phyloP scores from a whole-genome alignment of 2,113 vertebrate species.

The Carassius auratus region DNA sequence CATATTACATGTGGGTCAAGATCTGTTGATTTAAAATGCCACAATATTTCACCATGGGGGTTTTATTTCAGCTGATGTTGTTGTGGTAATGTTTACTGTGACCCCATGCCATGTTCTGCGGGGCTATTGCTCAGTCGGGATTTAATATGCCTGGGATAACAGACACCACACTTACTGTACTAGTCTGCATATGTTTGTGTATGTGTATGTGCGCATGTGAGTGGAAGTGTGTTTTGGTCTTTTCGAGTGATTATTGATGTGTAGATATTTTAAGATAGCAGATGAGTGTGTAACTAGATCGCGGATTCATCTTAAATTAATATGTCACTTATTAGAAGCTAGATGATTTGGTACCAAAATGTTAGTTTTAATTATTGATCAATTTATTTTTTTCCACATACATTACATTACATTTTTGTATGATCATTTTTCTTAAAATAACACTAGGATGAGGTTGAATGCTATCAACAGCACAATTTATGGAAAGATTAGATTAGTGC shows the following conservation, averaged over 20 bases:
- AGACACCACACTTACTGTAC: not conserved
- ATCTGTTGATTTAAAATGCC: constrained; percentile 30
- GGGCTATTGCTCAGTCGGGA: constrained; percentile 6
- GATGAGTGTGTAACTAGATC: not conserved
- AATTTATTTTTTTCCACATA: not conserved
- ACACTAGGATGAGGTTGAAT: not conserved
- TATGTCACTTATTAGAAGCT: not conserved
- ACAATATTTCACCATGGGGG: constrained; percentile 14
- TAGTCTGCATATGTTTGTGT: not conserved
- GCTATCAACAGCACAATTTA: not conserved
- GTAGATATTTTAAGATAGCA: constrained; percentile 28
- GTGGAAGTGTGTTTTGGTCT: not conserved
- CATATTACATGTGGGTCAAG: constrained; percentile 18
- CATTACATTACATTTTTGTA: not conserved
- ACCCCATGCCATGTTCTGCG: not conserved
- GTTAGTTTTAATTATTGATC: not conserved
- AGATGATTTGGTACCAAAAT: not conserved
- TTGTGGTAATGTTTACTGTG: constrained; percentile 25
- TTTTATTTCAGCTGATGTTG: constrained; percentile 22
- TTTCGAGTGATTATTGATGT: constrained; percentile 23
- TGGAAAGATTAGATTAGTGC: not conserved
- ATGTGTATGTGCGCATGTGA: not conserved
- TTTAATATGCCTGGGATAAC: constrained; percentile 10
- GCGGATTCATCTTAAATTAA: not conserved
- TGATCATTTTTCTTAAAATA: not conserved